These are phyloP conservation scores for Chironomus striatipennis DNA, from an alignment of 1,140 invertebrate genomes.

Conservation along the genomic window DNA sequence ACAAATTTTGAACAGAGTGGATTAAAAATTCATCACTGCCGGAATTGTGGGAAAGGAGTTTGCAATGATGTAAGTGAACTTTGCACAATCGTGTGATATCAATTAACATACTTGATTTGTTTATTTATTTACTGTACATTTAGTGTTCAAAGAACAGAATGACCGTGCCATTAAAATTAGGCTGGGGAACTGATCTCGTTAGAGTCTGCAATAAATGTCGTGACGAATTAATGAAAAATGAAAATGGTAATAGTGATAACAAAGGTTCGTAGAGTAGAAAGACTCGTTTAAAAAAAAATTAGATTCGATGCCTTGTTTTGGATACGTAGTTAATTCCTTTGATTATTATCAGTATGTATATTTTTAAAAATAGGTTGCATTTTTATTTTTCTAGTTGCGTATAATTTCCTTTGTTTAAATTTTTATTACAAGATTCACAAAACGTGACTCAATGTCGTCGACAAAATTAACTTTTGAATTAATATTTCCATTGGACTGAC, in stretches of 20 bases:
- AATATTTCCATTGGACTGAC: too few relatives aligned
- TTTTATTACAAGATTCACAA: too few relatives aligned
- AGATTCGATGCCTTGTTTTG: too few relatives aligned
- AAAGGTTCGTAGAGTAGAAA: constrained; percentile 28
- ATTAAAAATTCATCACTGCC: constrained; percentile 66
- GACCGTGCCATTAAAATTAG: constrained; percentile 51
- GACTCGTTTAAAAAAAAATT: too few relatives aligned
- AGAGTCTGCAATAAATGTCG: constrained; percentile 61
- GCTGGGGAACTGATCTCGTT: constrained; percentile 53
- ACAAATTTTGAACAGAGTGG: constrained; percentile 43
- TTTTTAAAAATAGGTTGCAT: too few relatives aligned
- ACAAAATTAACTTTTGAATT: too few relatives aligned
- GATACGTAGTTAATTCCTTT: too few relatives aligned
- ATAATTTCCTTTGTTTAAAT: too few relatives aligned
- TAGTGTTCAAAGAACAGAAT: constrained; percentile 51
- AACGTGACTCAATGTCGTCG: too few relatives aligned
- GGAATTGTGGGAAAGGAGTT: constrained; percentile 65
- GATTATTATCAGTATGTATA: too few relatives aligned
- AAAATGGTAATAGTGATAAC: constrained; percentile 33
- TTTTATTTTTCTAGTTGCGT: too few relatives aligned
- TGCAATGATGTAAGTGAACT: constrained; percentile 36
- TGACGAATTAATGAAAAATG: constrained; percentile 31
- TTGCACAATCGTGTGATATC: not conserved
- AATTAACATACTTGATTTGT: not conserved
- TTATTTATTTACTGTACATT: constrained; percentile 30